Evolutionary conservation across 2,113 vertebrate genomes (phyloP), one percentile per base, ranked within the genome.

Genomic region (Cygnus buccinator): DNA sequence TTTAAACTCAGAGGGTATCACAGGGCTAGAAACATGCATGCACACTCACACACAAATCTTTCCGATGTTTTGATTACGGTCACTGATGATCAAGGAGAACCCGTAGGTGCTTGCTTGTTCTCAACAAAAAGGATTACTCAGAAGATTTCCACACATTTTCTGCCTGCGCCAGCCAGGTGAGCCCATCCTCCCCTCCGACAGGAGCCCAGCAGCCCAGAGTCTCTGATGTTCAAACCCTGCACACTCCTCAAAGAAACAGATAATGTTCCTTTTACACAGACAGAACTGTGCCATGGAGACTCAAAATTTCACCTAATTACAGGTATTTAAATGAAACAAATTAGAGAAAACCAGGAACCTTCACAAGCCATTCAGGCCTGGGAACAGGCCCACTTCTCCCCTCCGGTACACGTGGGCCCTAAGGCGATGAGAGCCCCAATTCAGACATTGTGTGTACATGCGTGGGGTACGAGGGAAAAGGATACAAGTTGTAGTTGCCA

Each of bases 131-230:
- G 73, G 62, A 61, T 46, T 50, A 71, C 39, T 66, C 10, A 4
- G 17, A 43, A 21, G 50, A 71, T 35, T 21, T 44, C 50, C 75
- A 29, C 2, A 54, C n/a, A 10, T 43, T 65, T 68, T 41, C 29
- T 63, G 21, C 35, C 25, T 18, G 28, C 1, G 18, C 3, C 33
- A 23, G 25, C 48, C 71, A 43, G 39, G 25, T 0, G 0, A 74
- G 72, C 33, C 54, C 48, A 37, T 26, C 48, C 52, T 12, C 61
- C 46, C 33, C 33, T 46, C 9, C 28, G 55, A 37, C 31, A 54
- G 61, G 0, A 67, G 35, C 46, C 39, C 11, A 55, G 58, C 44
- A 71, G 7, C 31, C 31, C 67, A 31, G 29, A 35, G 77, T 10
- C 62, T 52, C 62, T 7, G 2, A 14, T 5, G 17, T 18, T 52